phyloP scores from a whole-genome alignment of 2,888 invertebrate species.

The Sympetrum striolatum region DNA sequence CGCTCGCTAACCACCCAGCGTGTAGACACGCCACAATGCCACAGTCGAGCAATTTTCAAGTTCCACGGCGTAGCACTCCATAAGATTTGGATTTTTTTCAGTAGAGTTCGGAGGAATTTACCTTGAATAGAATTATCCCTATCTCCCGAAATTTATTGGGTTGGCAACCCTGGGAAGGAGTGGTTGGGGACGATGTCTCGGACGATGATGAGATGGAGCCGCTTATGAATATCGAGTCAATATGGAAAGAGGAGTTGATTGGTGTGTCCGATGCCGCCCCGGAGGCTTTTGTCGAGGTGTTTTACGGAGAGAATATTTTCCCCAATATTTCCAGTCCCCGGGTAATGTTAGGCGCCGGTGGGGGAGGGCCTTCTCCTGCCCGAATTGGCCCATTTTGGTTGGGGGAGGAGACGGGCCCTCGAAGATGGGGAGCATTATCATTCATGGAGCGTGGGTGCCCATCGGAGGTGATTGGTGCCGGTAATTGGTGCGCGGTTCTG shows the following conservation, averaged over 20 bases:
- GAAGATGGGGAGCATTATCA: background rate
- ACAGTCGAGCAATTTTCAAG: no score
- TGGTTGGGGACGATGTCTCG: background rate
- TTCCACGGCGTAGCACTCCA: no score
- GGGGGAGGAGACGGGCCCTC: background rate
- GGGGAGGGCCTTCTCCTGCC: background rate
- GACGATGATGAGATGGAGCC: background rate
- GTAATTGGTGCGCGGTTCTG: background rate
- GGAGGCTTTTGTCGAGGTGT: background rate
- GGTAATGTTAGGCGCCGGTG: background rate
- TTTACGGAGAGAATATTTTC: slow-evolving; percentile 3
- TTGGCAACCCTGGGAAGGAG: background rate
- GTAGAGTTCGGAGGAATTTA: no score
- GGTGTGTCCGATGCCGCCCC: background rate
- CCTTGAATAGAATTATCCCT: no score
- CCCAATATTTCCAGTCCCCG: background rate
- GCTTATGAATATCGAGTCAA: slow-evolving; percentile 2
- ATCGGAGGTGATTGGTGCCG: background rate
- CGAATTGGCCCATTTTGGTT: slow-evolving; percentile 2
- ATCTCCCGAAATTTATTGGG: no score
- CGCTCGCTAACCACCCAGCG: no score
- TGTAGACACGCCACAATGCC: no score
- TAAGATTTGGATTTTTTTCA: no score
- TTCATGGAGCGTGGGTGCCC: slow-evolving; percentile 16
- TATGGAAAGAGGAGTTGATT: background rate